These are phyloP conservation scores for Drosophila arawakana DNA, from an alignment of 1,140 invertebrate species.

Conservation along the genomic window DNA sequence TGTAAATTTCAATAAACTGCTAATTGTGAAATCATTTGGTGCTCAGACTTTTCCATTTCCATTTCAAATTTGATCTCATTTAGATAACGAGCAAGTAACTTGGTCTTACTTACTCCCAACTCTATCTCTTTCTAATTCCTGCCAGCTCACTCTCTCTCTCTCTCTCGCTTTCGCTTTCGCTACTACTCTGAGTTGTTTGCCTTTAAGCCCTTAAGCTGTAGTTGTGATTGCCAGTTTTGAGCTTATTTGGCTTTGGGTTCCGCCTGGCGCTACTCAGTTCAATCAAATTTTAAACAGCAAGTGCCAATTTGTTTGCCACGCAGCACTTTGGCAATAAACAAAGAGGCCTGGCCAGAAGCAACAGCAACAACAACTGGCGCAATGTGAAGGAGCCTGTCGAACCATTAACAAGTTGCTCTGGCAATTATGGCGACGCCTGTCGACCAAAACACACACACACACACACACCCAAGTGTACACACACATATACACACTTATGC, in stretches of 20 bases:
- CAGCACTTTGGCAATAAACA: slow-evolving; percentile 44
- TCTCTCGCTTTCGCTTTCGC: not conserved
- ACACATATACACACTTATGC: slow-evolving; percentile 16
- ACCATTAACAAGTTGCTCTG: slow-evolving; percentile 54
- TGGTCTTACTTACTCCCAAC: not conserved
- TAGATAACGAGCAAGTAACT: not conserved
- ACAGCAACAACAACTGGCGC: slow-evolving; percentile 7
- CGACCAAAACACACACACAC: slow-evolving; percentile 36
- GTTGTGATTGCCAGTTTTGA: slow-evolving; percentile 9
- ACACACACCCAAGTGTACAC: not conserved
- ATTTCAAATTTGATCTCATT: not conserved
- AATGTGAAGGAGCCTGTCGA: slow-evolving; percentile 40
- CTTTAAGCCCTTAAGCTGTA: not conserved
- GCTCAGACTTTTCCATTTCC: not conserved
- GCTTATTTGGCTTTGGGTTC: slow-evolving; percentile 1
- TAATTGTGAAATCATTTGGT: not conserved
- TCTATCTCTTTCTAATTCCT: not conserved
- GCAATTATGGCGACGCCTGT: slow-evolving; percentile 53
- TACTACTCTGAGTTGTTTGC: not conserved
- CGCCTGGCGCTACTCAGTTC: slow-evolving; percentile 16
- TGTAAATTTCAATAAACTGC: not conserved
- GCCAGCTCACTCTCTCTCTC: not conserved
- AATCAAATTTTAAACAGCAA: slow-evolving; percentile 33
- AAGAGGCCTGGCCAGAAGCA: slow-evolving; percentile 8
- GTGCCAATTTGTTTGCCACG: slow-evolving; percentile 35